Evolutionary conservation across 2,888 invertebrate genomes (phyloP), one percentile per base, ranked within the genome.

Genomic region (Bedellia somnulentella): DNA sequence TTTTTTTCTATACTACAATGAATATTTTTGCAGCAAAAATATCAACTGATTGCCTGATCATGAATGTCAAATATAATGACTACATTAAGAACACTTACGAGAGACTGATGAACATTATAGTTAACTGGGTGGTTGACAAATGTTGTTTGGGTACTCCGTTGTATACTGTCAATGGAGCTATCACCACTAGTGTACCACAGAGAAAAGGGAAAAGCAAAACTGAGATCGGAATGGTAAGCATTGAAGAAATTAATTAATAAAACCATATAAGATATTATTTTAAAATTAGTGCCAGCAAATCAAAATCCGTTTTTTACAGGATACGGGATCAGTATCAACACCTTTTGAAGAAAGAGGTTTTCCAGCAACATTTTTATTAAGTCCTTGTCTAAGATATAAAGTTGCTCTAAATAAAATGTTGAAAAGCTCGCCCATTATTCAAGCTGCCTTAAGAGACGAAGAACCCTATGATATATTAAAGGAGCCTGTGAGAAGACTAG

Each of bases 291-390:
- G n/a, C n/a, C n/a, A n/a, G n/a, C n/a, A n/a, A n/a, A n/a, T n/a
- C n/a, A n/a, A n/a, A n/a, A n/a, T n/a, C n/a, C n/a, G n/a, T n/a
- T n/a, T n/a, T n/a, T n/a, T n/a, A n/a, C n/a, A n/a, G n/a, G n/a
- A n/a, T n/a, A n/a, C n/a, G n/a, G n/a, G n/a, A n/a, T n/a, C n/a
- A n/a, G n/a, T n/a, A n/a, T n/a, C n/a, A n/a, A n/a, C n/a, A n/a
- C n/a, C n/a, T n/a, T n/a, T n/a, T n/a, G n/a, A n/a, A 3, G 60
- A 62, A 2, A 52, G 68, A 42, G 75, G 75, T 0, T 75, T 75
- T 35, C 70, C 71, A 11, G 27, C 75, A 30, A 68, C 67, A 2
- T 30, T 73, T 4, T 44, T 75, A 25, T 57, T 46, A 45, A 57
- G 57, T 17, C 59, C 68, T 2, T 68, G 67, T 41, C 14, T 48